Percentiles rank a stretch among this genome's conserved stretches.
phyloP scores from a whole-genome alignment of 1,140 invertebrate genomes.

The Apis florea region DNA sequence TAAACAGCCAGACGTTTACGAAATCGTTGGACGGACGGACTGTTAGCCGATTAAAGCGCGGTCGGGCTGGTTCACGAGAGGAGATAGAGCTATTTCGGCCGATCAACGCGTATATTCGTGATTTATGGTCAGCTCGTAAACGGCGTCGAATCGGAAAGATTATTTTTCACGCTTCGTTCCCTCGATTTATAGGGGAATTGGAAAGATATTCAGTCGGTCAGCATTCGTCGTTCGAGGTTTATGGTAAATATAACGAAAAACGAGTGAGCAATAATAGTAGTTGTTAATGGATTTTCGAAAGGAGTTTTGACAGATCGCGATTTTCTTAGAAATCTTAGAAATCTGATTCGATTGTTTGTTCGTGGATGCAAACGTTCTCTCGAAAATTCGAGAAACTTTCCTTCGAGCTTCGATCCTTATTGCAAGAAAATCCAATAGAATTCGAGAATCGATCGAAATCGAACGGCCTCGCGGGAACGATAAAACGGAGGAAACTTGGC shows the following conservation, averaged over 20 bases:
- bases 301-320: not conserved
- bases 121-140: conserved; percentile 13
- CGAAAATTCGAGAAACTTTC: not conserved
- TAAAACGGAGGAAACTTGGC: conserved; percentile 15
- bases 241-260: not conserved
- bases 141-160: conserved; percentile 27
- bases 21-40: conserved; percentile 13
- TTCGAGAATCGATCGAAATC: conserved; percentile 22
- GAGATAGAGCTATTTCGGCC: conserved; percentile 24
- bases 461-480: conserved; percentile 7
- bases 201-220: not conserved
- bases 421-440: not conserved
- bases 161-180: conserved; percentile 24
- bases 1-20: not conserved
- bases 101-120: conserved; percentile 26
- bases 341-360: too few species aligned
- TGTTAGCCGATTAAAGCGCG: conserved; percentile 15
- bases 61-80: not conserved
- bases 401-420: too few species aligned
- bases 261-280: not conserved
- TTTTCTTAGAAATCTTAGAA: too few species aligned
- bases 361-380: not conserved
- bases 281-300: not conserved
- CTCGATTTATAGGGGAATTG: conserved; percentile 30
- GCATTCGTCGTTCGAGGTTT: not conserved